phyloP scores from a whole-genome alignment of 2,113 vertebrate genomes.

The Pollachius pollachius region DNA sequence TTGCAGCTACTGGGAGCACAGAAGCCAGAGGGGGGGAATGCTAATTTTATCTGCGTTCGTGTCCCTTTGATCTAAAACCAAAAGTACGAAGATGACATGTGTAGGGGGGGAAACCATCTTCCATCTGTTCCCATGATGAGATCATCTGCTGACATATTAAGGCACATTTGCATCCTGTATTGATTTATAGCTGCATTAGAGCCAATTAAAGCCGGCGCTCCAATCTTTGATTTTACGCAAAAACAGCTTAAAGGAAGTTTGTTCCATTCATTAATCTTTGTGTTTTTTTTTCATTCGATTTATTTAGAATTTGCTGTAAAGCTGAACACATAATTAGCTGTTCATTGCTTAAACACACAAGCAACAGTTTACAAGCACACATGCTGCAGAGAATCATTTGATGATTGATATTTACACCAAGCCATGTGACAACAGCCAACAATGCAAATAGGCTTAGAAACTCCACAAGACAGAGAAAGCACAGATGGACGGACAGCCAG shows the following conservation, averaged over 20 bases:
- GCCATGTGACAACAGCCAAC: no score
- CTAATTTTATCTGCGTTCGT: conserved; percentile 67
- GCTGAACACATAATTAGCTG: not conserved
- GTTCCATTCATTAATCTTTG: conserved; percentile 13
- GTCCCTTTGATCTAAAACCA: conserved; percentile 74
- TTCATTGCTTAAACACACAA: conserved; percentile 14
- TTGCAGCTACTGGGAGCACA: conserved; percentile 3
- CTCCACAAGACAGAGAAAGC: conserved; percentile 10
- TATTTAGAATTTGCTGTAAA: conserved; percentile 8
- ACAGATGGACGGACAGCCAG: conserved; percentile 5
- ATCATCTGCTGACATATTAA: conserved; percentile 73
- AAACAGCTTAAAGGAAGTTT: conserved; percentile 17
- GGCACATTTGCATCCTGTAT: conserved; percentile 55
- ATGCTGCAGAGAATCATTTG: not conserved
- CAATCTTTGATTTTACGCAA: conserved; percentile 29
- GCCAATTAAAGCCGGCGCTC: conserved; percentile 54
- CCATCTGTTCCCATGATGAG: conserved; percentile 78
- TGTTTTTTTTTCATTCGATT: conserved; percentile 10
- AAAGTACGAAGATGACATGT: conserved; percentile 56
- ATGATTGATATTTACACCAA: no score
- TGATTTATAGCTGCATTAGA: conserved; percentile 63
- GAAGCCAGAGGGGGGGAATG: conserved; percentile 35
- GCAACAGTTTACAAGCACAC: not conserved
- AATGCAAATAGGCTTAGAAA: no score
- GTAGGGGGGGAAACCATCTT: conserved; percentile 38